These are phyloP conservation scores for Phrynocephalus guinanensis DNA, from an alignment of 2,797 vertebrate species.

Conservation along the genomic window DNA sequence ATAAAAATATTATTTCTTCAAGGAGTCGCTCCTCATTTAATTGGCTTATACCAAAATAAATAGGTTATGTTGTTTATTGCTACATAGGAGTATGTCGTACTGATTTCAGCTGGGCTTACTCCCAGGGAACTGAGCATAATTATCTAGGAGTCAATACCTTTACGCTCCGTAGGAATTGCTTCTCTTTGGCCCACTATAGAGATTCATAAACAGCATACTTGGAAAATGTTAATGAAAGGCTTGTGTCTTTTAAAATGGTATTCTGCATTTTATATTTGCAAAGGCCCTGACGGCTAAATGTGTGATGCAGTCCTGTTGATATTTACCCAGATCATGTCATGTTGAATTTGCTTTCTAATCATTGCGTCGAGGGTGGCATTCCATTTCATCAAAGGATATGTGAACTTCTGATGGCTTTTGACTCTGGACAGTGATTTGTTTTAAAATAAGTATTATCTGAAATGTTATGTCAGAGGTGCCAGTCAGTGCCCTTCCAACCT, in stretches of 20 bases:
- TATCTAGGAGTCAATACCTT: too few species aligned
- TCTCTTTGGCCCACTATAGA: background rate
- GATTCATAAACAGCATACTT: background rate
- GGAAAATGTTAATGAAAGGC: background rate
- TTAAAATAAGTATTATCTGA: background rate
- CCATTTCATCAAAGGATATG: background rate
- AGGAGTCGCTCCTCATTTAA: background rate
- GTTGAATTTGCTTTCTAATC: background rate
- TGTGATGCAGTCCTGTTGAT: background rate
- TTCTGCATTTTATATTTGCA: background rate
- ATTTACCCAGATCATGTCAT: background rate
- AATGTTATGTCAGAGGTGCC: background rate
- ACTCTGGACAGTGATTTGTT: background rate
- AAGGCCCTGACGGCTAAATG: background rate
- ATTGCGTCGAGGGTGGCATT: background rate
- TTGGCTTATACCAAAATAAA: too few species aligned
- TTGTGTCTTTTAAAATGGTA: background rate
- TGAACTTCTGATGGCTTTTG: background rate
- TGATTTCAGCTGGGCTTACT: too few species aligned
- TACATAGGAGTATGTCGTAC: too few species aligned
- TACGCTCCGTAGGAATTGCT: background rate
- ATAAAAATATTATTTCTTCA: slow-evolving; percentile 55
- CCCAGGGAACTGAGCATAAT: too few species aligned
- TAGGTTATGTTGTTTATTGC: too few species aligned
- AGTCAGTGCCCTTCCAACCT: background rate